Base-by-base conservation (phyloP, 2,797 vertebrate species). In the Cephalopachus bancanus region DNA sequence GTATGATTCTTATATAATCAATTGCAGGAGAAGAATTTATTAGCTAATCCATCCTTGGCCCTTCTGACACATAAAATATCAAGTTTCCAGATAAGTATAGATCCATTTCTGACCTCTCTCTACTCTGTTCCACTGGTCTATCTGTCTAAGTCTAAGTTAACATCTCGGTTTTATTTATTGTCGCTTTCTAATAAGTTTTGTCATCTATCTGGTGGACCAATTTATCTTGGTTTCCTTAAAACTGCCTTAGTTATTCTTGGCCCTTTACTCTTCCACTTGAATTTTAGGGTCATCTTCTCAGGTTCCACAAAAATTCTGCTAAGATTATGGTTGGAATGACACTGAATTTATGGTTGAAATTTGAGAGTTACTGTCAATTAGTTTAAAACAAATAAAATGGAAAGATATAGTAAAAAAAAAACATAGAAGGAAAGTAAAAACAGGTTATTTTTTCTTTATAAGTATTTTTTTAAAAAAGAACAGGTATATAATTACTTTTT, bases 341-440 rank as follows among this genome's bases (percentile, higher is more conserved):
- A 84, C 20, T 89, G 72, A 91, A 83, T 93, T 95, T 92, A 91
- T n/a, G 96, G 53, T 62, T 84, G 51, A 96, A 97, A 95, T 86
- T 49, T 65, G 64, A 84, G 20, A 78, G 11, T 91, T 62, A 86
- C 17, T 91, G 37, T 93, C 59, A 93, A 89, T 59, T 83, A 92
- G 30, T 76, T 93, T 79, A 91, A 97, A 96, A 95, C 65, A 96
- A 85, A 93, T 60, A 89, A 91, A 88, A 88, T 94, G 28, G 26
- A 74, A 86, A 94, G 37, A 83, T 83, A 44, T 28, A 87, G n/a
- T 44, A 89, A 37, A 37, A 37, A 37, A 79, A 95, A 94, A 64
- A 33, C 4, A 16, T 88, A 15, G 30, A 22, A 96, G 30, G 14
- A 76, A 95, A 84, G 28, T 79, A 96, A 90, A 80, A 76, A 85